Percentiles rank a stretch among this genome's conserved stretches.
phyloP scores from a whole-genome alignment of 2,797 vertebrate genomes.

The Lagodon rhomboides region DNA sequence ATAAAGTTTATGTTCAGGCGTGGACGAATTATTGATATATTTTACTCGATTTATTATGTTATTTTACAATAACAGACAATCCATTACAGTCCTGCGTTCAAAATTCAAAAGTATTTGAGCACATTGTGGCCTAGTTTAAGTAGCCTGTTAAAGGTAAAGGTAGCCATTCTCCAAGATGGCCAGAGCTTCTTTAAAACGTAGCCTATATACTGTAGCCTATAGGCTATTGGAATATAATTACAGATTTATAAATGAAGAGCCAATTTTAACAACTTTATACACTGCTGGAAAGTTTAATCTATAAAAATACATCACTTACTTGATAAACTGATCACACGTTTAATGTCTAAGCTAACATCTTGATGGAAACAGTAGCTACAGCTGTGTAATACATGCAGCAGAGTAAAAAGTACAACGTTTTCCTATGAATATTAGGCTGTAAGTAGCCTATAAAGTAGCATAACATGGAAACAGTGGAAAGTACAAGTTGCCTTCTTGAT shows the following conservation, averaged over 20 bases:
- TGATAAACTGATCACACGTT: background rate
- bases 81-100: background rate
- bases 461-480: background rate
- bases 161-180: background rate
- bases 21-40: background rate
- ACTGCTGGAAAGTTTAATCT: background rate
- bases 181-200: background rate
- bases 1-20: background rate
- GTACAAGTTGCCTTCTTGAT: too few relatives aligned
- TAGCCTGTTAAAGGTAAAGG: background rate
- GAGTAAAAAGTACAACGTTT: background rate
- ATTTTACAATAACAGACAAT: background rate
- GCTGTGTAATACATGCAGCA: background rate
- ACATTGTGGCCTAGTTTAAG: background rate
- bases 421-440: background rate
- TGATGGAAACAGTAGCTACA: background rate
- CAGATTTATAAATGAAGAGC: background rate
- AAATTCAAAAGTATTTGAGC: background rate
- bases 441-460: background rate
- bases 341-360: background rate
- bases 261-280: background rate
- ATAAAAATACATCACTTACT: background rate
- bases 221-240: background rate
- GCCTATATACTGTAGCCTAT: too few relatives aligned
- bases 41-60: background rate